Base-by-base conservation (phyloP, 1,140 invertebrate species). In the Plectus sambesii region DNA sequence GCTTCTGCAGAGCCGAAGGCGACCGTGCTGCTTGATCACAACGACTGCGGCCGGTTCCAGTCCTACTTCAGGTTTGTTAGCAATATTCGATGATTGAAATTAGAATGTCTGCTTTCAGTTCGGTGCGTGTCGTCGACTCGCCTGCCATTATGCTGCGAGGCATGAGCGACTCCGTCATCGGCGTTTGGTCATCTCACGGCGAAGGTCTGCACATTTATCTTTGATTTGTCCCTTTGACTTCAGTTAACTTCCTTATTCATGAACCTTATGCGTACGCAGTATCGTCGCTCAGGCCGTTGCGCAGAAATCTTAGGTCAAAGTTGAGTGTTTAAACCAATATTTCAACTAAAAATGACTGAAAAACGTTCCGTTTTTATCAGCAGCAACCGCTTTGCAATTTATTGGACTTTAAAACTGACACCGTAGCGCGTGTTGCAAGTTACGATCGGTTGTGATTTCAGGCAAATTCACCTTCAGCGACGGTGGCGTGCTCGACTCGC, bases 181-280 rank as follows among this genome's bases (percentile, higher is more conserved):
- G 90, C 9, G 82, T 93, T 52, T 97, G 90, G 90, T 78, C 88
- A 22, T 87, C 89, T n/a, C 92, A 97, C 66, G 90, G 86, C 2
- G 90, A 97, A 77, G 92, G 90, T 61, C 76, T 77, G 51, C 47
- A 5, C 17, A 40, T 44, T 44, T 12, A 33, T 12, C 12, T 44
- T 44, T 15, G 42, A 15, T 17, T 27, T 48, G 22, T 42, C 0
- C 19, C 19, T 3, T 22, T 29, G 27, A 29, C 22, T 0, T 9
- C n/a, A 15, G 8, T 23, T 48, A 4, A 5, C 30, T 26, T 35
- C 3, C 17, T 37, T 17, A 5, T 5, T 44, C n/a, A 9, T 9
- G 12, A 8, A n/a, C n/a, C n/a, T n/a, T n/a, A n/a, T n/a, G n/a
- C n/a, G n/a, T n/a, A n/a, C n/a, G n/a, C n/a, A n/a, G n/a, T n/a